A percentile compares a stretch with the other conserved stretches of the same genome.
Conservation (phyloP, 2,113 vertebrate genomes). For the Petaurus breviceps region DNA sequence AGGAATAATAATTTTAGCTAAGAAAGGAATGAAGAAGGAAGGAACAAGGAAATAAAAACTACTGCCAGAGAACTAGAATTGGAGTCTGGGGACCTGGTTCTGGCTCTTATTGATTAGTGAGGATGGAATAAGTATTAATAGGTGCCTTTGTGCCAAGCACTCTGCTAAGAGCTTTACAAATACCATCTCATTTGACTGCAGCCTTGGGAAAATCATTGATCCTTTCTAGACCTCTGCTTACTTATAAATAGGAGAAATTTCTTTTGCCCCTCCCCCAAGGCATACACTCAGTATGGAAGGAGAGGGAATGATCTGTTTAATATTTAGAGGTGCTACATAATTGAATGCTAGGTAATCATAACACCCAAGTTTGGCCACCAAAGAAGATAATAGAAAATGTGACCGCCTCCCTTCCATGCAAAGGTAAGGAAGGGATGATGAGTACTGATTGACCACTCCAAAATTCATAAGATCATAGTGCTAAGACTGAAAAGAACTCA, state of each 20-base stretch:
- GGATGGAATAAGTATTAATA: background rate
- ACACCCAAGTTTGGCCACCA: background rate
- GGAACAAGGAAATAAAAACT: background rate
- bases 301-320: background rate
- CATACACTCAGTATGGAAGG: background rate
- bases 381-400: background rate
- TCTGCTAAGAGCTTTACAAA: background rate
- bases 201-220: background rate
- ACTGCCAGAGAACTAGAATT: conserved; percentile 13
- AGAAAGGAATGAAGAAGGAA: conserved; percentile 34
- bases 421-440: background rate
- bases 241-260: background rate
- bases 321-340: background rate
- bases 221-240: background rate
- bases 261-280: background rate
- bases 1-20: background rate
- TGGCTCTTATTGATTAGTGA: background rate
- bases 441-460: background rate
- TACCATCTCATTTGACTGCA: background rate
- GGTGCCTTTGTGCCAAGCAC: background rate
- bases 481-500: background rate
- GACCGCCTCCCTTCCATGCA: background rate
- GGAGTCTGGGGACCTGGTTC: background rate
- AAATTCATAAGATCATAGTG: background rate
- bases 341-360: background rate